Evolutionary conservation across 2,113 vertebrate genomes (phyloP).

Genomic region (Engraulis encrasicolus): DNA sequence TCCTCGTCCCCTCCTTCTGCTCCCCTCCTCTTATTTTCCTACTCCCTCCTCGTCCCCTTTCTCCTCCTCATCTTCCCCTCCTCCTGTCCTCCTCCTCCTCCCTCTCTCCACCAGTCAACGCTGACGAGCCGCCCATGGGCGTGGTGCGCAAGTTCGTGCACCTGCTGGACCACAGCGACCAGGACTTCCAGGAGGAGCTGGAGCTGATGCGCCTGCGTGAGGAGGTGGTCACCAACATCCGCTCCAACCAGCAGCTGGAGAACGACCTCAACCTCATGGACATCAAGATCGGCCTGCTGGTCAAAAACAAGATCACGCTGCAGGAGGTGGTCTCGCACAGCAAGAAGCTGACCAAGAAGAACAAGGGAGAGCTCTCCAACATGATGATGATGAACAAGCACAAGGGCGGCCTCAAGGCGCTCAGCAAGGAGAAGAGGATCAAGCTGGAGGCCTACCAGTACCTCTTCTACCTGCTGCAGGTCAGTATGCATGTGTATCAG

Average conservation of each 20-base stretch:
- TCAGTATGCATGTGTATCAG: too few relatives aligned
- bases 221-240: slow-evolving; percentile 95
- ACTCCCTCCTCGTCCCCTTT: too few relatives aligned
- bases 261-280: slow-evolving; percentile 99
- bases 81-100: background rate
- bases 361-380: slow-evolving; percentile 92
- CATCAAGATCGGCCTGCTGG: slow-evolving; percentile 96
- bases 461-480: slow-evolving; percentile 94
- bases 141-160: slow-evolving; percentile 98
- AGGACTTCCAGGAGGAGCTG: slow-evolving; percentile 97
- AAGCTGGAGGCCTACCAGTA: slow-evolving; percentile 96
- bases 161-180: slow-evolving; percentile 95
- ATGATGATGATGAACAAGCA: slow-evolving; percentile 99
- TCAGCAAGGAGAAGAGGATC: slow-evolving; percentile 96
- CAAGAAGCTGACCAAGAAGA: slow-evolving; percentile 98
- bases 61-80: background rate
- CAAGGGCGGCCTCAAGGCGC: slow-evolving; percentile 91
- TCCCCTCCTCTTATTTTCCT: too few relatives aligned
- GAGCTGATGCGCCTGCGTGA: slow-evolving; percentile 94
- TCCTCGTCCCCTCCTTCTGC: too few relatives aligned
- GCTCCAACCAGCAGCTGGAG: slow-evolving; percentile 95
- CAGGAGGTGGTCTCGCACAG: slow-evolving; percentile 99
- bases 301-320: slow-evolving; percentile 97
- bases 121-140: slow-evolving; percentile 91
- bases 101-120: slow-evolving; percentile 69